phyloP scores from a whole-genome alignment of 2,797 vertebrate genomes.

The Thaleichthys pacificus region DNA sequence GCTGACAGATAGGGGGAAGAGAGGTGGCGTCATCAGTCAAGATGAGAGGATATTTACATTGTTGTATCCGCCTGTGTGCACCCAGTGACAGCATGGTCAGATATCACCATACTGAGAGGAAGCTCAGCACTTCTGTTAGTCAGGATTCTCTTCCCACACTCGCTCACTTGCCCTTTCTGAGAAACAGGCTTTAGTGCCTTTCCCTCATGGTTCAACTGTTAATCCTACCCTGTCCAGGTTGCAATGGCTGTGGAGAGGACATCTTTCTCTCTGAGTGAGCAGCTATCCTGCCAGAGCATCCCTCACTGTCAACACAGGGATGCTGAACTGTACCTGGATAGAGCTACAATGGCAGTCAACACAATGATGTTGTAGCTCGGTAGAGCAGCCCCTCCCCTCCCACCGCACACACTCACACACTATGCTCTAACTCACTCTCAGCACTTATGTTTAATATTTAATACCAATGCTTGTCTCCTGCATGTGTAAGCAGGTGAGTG shows the following conservation, averaged over 20 bases:
- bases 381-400: not conserved
- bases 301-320: constrained; percentile 2
- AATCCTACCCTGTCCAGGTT: not conserved
- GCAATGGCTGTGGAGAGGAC: not conserved
- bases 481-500: constrained; percentile 57
- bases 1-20: constrained; percentile 9
- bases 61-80: constrained; percentile 9
- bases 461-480: constrained; percentile 49
- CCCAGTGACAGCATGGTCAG: constrained; percentile 17
- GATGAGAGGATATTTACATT: constrained; percentile 33
- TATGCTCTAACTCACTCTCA: constrained; percentile 22
- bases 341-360: not conserved
- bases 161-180: constrained; percentile 13
- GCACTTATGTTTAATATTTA: constrained; percentile 69
- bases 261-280: constrained; percentile 4
- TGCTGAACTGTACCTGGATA: not conserved
- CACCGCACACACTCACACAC: not conserved
- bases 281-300: not conserved
- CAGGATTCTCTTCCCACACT: constrained; percentile 12
- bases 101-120: constrained; percentile 21
- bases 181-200: not conserved
- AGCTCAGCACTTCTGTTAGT: not conserved
- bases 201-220: not conserved
- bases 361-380: too few relatives aligned
- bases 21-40: constrained; percentile 16